These are phyloP conservation scores for Labrus mixtus DNA, from an alignment of 2,113 vertebrate genomes.

Conservation along the genomic window DNA sequence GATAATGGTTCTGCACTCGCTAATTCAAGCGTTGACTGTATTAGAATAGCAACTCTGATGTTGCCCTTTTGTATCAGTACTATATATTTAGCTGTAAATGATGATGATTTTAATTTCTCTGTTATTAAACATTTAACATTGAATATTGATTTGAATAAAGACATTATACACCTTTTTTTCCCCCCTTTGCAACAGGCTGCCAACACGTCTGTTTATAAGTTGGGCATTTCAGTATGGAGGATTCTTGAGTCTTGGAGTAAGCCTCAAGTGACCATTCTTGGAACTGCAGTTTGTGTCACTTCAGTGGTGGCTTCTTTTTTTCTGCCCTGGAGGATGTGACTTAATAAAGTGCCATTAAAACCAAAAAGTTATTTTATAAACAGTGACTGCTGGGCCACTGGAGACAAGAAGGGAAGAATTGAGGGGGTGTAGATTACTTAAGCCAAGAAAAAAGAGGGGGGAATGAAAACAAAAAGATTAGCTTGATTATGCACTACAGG, in stretches of 20 bases:
- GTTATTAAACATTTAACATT: background rate
- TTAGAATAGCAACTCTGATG: no score
- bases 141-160: no score
- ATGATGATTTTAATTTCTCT: no score
- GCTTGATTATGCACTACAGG: conserved; percentile 22
- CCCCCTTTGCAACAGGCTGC: no score
- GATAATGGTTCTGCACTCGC: no score
- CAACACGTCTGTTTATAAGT: no score
- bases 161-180: no score
- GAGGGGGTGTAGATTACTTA: background rate
- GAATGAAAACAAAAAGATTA: background rate
- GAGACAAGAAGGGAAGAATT: background rate
- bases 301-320: background rate
- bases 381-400: no score
- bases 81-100: no score
- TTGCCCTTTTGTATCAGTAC: no score
- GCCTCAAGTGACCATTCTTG: background rate
- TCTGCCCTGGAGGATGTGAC: background rate
- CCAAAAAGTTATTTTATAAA: background rate
- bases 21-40: no score
- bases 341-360: background rate
- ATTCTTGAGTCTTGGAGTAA: background rate
- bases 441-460: background rate
- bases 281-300: background rate
- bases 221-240: background rate